Conservation (phyloP, 1,140 invertebrate genomes). For the Lordiphosa mommai region DNA sequence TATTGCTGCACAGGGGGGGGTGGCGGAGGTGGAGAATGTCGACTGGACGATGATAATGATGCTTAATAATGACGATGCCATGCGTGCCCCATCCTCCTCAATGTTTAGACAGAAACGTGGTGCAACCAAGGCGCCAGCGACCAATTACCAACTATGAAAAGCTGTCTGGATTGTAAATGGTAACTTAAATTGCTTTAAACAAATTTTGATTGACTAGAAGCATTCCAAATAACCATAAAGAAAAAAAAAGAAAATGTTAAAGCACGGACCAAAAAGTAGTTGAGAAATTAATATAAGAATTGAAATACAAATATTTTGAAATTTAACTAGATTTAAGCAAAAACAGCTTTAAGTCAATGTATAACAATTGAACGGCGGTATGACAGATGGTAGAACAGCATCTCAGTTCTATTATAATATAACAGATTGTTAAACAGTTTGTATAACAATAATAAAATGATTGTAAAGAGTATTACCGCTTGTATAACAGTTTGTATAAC, state of each 20-base stretch:
- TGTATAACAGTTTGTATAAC: too few relatives aligned
- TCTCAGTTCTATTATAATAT: too few relatives aligned
- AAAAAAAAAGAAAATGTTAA: not conserved
- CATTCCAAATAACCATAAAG: conserved; percentile 12
- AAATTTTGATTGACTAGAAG: conserved; percentile 7
- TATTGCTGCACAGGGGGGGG: conserved; percentile 52
- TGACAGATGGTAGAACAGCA: too few relatives aligned
- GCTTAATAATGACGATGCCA: conserved; percentile 39
- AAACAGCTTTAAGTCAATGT: too few relatives aligned
- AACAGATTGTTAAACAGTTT: too few relatives aligned
- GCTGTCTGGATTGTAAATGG: conserved; percentile 22
- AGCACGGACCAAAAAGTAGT: conserved; percentile 14
- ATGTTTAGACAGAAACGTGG: conserved; percentile 44
- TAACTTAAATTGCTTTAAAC: conserved; percentile 14
- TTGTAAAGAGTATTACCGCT: too few relatives aligned
- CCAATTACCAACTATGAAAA: conserved; percentile 63
- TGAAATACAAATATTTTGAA: too few relatives aligned
- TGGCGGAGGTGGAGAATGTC: not conserved
- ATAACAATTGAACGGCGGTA: too few relatives aligned
- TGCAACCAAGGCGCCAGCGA: conserved; percentile 49
- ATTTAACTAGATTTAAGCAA: too few relatives aligned
- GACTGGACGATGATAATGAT: conserved; percentile 36
- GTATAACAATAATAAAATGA: too few relatives aligned
- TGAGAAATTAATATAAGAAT: not conserved
- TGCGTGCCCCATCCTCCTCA: conserved; percentile 44